Conservation (phyloP, 2,113 vertebrate genomes). For the Perccottus glenii region DNA sequence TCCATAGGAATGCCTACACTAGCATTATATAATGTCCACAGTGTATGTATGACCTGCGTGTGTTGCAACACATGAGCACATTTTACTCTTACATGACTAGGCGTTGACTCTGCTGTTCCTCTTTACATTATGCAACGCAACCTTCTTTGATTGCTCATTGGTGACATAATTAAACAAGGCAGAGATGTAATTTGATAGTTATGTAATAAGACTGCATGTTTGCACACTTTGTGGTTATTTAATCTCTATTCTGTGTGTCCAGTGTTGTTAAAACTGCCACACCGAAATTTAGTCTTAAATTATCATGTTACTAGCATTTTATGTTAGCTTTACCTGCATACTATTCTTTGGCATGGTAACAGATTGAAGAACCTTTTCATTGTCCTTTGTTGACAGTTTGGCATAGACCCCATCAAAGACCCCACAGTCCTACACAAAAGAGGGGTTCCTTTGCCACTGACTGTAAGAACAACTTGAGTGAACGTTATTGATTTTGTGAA, state of each 20-base stretch:
- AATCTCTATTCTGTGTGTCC: not conserved
- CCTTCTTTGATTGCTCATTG: conserved; percentile 5
- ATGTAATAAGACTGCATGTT: conserved; percentile 13
- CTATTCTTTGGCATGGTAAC: too few species aligned
- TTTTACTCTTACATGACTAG: conserved; percentile 31
- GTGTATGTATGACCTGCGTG: conserved; percentile 5
- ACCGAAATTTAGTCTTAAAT: not conserved
- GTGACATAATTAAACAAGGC: not conserved
- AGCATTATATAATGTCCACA: conserved; percentile 31
- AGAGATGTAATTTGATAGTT: conserved; percentile 20
- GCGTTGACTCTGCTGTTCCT: not conserved
- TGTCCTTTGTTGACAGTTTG: too few species aligned
- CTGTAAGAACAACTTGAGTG: too few species aligned
- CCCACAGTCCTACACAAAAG: too few species aligned
- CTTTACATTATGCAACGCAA: conserved; percentile 23
- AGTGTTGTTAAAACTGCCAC: not conserved
- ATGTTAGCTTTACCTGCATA: not conserved
- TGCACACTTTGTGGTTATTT: not conserved
- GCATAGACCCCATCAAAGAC: too few species aligned
- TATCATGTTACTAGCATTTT: not conserved
- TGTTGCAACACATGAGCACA: conserved; percentile 18
- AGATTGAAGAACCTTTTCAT: too few species aligned
- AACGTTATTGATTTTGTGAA: too few species aligned
- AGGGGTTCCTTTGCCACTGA: too few species aligned
- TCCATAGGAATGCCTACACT: not conserved